Evolutionary conservation across 2,888 invertebrate genomes (phyloP).

Genomic region (Apomyelois bistriatella): DNA sequence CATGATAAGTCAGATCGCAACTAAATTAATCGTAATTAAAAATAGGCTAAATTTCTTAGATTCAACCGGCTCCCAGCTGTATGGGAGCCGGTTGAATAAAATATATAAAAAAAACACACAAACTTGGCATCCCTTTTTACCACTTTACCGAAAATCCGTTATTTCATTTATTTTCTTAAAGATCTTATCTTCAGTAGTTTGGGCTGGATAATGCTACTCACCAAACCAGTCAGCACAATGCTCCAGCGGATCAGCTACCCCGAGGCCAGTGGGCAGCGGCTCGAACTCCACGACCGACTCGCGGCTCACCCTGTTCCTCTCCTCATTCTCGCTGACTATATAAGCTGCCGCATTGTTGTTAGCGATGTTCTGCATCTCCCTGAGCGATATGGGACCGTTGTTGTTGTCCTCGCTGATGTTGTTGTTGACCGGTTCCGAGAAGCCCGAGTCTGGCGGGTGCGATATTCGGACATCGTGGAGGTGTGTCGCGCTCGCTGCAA

Average conservation of each 20-base stretch:
- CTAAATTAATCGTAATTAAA: no score
- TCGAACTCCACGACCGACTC: slow-evolving; percentile 72
- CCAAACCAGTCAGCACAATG: slow-evolving; percentile 71
- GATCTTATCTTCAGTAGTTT: no score
- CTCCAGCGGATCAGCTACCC: slow-evolving; percentile 61
- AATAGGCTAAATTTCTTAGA: no score
- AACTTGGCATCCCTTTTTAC: no score
- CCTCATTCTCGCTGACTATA: slow-evolving; percentile 74
- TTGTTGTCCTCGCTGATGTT: slow-evolving; percentile 76
- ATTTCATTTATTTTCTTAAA: no score
- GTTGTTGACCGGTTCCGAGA: slow-evolving; percentile 69
- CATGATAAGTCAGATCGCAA: no score
- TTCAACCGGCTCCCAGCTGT: no score
- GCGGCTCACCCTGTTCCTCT: slow-evolving; percentile 61
- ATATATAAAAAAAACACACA: no score
- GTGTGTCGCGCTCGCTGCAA: slow-evolving; percentile 64
- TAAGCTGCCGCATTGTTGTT: slow-evolving; percentile 78
- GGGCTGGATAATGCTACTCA: no score
- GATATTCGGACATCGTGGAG: slow-evolving; percentile 62
- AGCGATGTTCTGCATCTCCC: slow-evolving; percentile 79
- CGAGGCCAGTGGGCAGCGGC: slow-evolving; percentile 55
- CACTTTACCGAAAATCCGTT: no score
- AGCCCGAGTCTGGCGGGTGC: slow-evolving; percentile 65
- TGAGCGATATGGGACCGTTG: slow-evolving; percentile 77
- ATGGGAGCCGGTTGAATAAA: no score